A percentile compares a stretch with the other conserved stretches of the same genome.
Conservation (phyloP, 1,140 invertebrate genomes). For the Bombus balteatus region DNA sequence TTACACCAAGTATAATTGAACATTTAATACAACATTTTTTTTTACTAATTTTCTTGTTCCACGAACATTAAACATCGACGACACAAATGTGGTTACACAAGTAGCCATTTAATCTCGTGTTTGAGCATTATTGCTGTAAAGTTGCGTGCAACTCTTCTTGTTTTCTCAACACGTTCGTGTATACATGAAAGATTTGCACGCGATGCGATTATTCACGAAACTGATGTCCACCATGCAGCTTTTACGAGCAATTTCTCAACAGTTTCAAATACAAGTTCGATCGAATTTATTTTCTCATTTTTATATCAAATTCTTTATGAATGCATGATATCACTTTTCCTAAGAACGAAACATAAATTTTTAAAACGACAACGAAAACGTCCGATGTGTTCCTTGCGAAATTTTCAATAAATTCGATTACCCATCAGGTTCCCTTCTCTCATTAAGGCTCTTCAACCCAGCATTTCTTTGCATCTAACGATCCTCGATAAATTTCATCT, state of each 20-base stretch:
- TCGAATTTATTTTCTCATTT: not conserved
- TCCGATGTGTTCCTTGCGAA: not conserved
- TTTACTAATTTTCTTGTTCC: slow-evolving; percentile 16
- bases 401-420: slow-evolving; percentile 13
- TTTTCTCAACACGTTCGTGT: not conserved
- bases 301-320: not conserved
- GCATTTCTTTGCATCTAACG: slow-evolving; percentile 14
- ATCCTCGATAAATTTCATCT: not conserved
- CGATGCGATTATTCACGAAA: slow-evolving; percentile 9
- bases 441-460: slow-evolving; percentile 18
- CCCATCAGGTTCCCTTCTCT: slow-evolving; percentile 42
- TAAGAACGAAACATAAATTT: not conserved
- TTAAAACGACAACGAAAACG: not conserved
- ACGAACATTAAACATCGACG: slow-evolving; percentile 45
- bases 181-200: slow-evolving; percentile 12
- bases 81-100: slow-evolving; percentile 21
- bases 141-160: not conserved
- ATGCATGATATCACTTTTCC: not conserved
- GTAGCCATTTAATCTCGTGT: slow-evolving; percentile 23
- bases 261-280: not conserved
- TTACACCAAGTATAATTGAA: slow-evolving; percentile 44
- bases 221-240: slow-evolving; percentile 40
- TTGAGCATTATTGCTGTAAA: slow-evolving; percentile 18
- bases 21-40: slow-evolving; percentile 23
- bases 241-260: not conserved